A percentile compares a stretch with the other conserved stretches of the same genome.
Conservation (phyloP, 2,797 vertebrate genomes). For the Clarias pachynema region DNA sequence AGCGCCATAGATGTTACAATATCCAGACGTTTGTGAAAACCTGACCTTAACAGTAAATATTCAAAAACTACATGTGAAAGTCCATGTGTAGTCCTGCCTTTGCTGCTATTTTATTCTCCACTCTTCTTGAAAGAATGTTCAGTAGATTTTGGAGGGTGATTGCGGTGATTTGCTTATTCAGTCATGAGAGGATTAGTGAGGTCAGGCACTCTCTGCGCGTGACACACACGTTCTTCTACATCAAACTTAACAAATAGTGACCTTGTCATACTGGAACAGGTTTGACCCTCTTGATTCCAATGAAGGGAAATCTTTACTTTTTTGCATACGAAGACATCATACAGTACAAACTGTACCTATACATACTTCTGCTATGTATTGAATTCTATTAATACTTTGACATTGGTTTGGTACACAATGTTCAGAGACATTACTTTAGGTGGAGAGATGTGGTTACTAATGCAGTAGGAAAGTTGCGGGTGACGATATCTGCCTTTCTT, state of each 20-base stretch:
- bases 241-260: background rate
- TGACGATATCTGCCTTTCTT: background rate
- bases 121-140: background rate
- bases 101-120: background rate
- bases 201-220: background rate
- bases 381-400: background rate
- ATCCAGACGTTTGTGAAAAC: too few relatives aligned
- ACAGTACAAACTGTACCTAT: too few relatives aligned
- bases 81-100: background rate
- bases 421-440: background rate
- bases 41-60: too few relatives aligned
- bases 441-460: background rate
- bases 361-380: background rate
- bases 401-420: background rate
- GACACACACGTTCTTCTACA: background rate
- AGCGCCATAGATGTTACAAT: background rate
- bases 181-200: background rate
- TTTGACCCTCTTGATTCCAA: background rate
- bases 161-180: background rate
- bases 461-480: background rate
- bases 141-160: background rate
- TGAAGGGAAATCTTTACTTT: background rate
- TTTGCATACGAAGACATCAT: background rate
- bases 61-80: background rate
- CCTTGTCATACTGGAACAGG: background rate